Evolutionary conservation across 64 coral and sea anemone genomes (phyloP), one percentile per base, ranked within the genome.

Genomic region (Acropora yongei): DNA sequence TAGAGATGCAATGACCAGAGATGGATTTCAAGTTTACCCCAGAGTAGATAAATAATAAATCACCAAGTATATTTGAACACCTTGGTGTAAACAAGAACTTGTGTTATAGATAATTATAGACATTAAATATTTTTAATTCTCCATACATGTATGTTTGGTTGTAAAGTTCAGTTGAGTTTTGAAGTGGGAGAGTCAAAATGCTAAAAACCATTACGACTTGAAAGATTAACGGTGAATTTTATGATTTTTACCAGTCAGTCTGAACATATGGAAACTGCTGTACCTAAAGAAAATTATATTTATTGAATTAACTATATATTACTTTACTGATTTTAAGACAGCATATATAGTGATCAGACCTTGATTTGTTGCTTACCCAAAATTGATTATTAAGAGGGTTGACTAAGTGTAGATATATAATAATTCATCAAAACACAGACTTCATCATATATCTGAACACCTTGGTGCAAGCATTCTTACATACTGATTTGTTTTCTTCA

Each of bases 401-500:
- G 67, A 71, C 67, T 71, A 71, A 71, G 67, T 71, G 67, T 71
- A 71, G 67, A 71, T 71, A 71, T 71, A 30, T 71, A 13, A 71
- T 71, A 71, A 71, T 7, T 71, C 67, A 71, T 71, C 67, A 71
- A 71, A 71, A 71, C 67, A 2, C 67, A 71, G 67, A 71, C 67
- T 71, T 71, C 67, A 71, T 71, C 3, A 1, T 71, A 71, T 71
- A 71, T 2, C 11, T 71, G 67, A 71, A 71, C 67, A 71, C 67
- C 67, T 71, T 71, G 67, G 67, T 71, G 67, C 18, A 30, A 71
- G 11, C 67, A 78, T 78, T 78, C 11, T 48, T 78, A 45, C 76
- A 78, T 78, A 78, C 76, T 47, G 1, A 49, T 78, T 78, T 78
- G 76, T 78, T 78, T 78, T 78, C 8, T 78, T 78, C 76, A 47